phyloP scores from a whole-genome alignment of 2,797 vertebrate genomes.

The Gambusia yucatana region DNA sequence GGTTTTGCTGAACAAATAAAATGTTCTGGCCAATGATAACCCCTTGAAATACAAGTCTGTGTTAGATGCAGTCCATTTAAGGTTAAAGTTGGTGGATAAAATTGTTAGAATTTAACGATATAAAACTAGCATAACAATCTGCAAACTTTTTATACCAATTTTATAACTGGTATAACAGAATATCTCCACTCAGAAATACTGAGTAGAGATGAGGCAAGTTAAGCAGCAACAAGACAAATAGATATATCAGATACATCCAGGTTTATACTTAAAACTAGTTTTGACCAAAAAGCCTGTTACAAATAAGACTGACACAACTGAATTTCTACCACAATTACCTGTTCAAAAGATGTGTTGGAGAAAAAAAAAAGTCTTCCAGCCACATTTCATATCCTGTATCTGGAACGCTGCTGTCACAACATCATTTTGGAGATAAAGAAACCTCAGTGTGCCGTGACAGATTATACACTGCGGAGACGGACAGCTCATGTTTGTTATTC shows the following conservation, averaged over 20 bases:
- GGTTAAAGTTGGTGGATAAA: not conserved
- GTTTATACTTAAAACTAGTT: not conserved
- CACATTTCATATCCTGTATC: constrained; percentile 55
- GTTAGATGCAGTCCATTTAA: not conserved
- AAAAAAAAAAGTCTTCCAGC: not conserved
- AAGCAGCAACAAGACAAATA: not conserved
- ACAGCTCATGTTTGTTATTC: constrained; percentile 43
- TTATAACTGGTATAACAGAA: too few species aligned
- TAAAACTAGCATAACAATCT: not conserved
- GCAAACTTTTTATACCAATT: not conserved
- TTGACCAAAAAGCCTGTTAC: not conserved
- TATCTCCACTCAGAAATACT: too few species aligned
- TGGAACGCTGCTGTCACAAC: constrained; percentile 14
- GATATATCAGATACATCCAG: not conserved
- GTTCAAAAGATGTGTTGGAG: not conserved
- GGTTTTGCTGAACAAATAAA: not conserved
- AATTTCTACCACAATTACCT: not conserved
- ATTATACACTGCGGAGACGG: not conserved
- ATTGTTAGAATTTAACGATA: not conserved
- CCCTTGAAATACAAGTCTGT: not conserved
- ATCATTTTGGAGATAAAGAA: constrained; percentile 31
- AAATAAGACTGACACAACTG: not conserved
- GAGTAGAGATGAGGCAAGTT: not conserved
- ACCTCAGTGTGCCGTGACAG: constrained; percentile 7
- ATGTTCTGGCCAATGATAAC: not conserved